Conservation (phyloP, 2,113 vertebrate species). For the Gorilla gorilla region DNA sequence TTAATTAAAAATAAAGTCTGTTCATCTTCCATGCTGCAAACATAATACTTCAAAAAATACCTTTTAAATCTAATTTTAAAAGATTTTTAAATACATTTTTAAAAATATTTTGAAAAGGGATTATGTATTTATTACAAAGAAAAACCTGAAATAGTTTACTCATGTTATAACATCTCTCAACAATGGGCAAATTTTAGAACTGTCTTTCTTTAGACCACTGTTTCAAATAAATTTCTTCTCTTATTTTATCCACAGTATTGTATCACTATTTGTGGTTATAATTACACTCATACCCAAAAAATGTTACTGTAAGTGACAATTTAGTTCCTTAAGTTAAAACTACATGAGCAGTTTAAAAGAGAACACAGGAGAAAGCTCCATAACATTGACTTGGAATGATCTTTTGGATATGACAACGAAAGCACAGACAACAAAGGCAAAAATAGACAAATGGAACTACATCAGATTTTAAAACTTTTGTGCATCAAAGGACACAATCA, state of each 20-base stretch:
- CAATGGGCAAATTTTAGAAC: not conserved
- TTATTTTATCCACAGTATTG: not conserved
- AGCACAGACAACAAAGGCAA: not conserved
- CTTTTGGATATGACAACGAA: not conserved
- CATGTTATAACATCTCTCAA: not conserved
- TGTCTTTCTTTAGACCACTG: not conserved
- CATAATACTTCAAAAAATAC: not conserved
- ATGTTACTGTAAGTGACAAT: not conserved
- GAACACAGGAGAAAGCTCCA: not conserved
- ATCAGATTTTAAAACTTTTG: not conserved
- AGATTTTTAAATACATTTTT: not conserved
- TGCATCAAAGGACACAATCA: not conserved
- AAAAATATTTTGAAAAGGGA: not conserved
- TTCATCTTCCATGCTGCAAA: conserved; percentile 1
- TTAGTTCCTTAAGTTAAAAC: not conserved
- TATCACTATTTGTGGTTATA: not conserved
- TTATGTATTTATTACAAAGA: not conserved
- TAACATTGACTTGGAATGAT: not conserved
- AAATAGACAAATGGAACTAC: not conserved
- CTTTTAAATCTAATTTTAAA: not conserved
- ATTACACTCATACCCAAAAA: not conserved
- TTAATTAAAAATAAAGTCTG: conserved; percentile 39
- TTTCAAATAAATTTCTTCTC: not conserved
- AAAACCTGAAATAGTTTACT: not conserved
- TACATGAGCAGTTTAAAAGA: not conserved